Conservation (phyloP, 2,113 vertebrate species). For the Forbesichthys agassizii region DNA sequence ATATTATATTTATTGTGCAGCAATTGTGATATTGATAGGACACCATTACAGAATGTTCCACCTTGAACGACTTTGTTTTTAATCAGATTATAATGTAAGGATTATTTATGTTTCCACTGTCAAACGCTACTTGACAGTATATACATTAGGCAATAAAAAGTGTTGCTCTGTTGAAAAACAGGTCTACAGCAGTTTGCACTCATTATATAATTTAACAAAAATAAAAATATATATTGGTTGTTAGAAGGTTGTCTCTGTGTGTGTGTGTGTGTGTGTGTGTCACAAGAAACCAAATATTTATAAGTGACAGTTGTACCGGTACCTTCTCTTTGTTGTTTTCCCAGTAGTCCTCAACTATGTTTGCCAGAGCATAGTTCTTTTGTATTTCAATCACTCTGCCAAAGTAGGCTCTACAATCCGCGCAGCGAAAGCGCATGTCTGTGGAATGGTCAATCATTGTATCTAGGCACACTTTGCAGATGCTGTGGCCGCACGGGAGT, state of each 20-base stretch:
- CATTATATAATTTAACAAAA: not conserved
- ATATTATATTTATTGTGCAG: no score
- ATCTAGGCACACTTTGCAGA: constrained; percentile 61
- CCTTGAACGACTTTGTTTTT: no score
- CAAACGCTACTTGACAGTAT: no score
- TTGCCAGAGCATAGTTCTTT: constrained; percentile 58
- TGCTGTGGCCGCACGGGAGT: constrained; percentile 70
- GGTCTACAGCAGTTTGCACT: no score
- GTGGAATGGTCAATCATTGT: constrained; percentile 36
- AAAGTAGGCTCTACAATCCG: constrained; percentile 54
- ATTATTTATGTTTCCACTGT: no score
- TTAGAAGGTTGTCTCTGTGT: not conserved
- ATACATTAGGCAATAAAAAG: no score
- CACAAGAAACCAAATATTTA: not conserved
- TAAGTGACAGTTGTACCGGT: not conserved
- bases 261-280: no score
- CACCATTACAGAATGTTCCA: no score
- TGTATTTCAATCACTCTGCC: constrained; percentile 18
- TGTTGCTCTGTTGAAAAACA: no score
- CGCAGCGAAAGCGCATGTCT: constrained; percentile 48
- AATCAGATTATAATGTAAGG: no score
- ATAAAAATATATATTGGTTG: not conserved
- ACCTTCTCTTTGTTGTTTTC: constrained; percentile 37
- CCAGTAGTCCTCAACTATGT: constrained; percentile 58
- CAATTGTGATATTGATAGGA: no score